Evolutionary conservation across 2,113 vertebrate species (phyloP).

Genomic region (Chaenogobius annularis): DNA sequence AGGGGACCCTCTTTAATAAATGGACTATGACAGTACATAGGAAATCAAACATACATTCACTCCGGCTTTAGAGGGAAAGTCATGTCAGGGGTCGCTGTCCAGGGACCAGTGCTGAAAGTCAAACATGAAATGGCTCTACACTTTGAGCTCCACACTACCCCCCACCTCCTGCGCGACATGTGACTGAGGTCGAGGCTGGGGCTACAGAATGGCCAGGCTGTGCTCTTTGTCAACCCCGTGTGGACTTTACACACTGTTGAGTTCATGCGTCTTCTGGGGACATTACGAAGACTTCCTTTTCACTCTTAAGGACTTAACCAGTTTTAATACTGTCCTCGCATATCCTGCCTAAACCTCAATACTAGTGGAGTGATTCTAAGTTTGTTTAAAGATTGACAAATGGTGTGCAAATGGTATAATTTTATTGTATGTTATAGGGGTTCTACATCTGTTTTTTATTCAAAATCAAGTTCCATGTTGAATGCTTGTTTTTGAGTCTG

Average conservation of each 20-base stretch:
- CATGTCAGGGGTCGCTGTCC: constrained; percentile 36
- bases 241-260: background rate
- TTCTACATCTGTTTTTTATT: too few species aligned
- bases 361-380: too few species aligned
- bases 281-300: background rate
- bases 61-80: constrained; percentile 37
- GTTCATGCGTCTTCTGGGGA: background rate
- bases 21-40: constrained; percentile 26
- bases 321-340: too few species aligned
- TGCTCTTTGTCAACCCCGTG: constrained; percentile 14
- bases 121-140: constrained; percentile 66
- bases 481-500: too few species aligned
- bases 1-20: background rate
- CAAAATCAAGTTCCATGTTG: too few species aligned
- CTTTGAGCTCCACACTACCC: constrained; percentile 9
- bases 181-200: constrained; percentile 45
- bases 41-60: constrained; percentile 32
- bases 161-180: constrained; percentile 26
- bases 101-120: constrained; percentile 58
- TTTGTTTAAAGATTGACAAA: too few species aligned
- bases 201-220: constrained; percentile 18
- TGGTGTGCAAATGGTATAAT: too few species aligned
- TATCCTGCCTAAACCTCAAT: too few species aligned
- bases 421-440: too few species aligned
- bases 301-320: background rate